Base-by-base conservation (phyloP, 1,140 invertebrate species). In the Danaus plexippus region DNA sequence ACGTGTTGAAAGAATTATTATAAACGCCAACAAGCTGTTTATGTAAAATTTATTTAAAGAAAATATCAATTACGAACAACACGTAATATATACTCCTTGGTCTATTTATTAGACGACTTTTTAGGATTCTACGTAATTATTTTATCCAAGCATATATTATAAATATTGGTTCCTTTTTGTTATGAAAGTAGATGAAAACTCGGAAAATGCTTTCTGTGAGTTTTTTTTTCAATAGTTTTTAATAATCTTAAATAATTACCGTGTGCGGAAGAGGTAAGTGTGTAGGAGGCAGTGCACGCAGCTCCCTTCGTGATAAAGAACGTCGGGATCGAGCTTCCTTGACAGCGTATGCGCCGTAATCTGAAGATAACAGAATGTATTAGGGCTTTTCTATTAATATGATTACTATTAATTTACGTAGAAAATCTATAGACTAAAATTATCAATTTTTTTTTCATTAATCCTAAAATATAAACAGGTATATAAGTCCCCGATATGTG, bases 271-370 rank as follows among this genome's bases (percentile, higher is more conserved):
- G 64, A 32, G 78, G 71, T 49, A 80, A 63, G 44, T 83, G 80
- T 12, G 71, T 56, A 18, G 80, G 67, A 22, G 63, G 59, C n/a
- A 68, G 74, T 49, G 72, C 63, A 41, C 80, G 78, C 61, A 77
- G 74, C 46, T 85, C 80, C 12, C 80, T 57, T 11, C 80, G 71
- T 43, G 77, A 69, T 54, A 77, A 54, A 13, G 71, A 55, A 43
- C 82, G 71, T 6, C 82, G 79, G 55, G 69, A 64, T 48, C 82
- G 80, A 48, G 69, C 61, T 42, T 85, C 82, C 57, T 85, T 85
- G 44, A 76, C 55, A 52, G 77, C 73, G 63, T 85, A 85, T 45
- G 69, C 74, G 55, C 80, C 79, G 53, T 85, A 85, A 58, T 85
- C 82, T 85, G 63, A 45, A 15, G 40, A 41, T 44, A 60, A 52